Evolutionary conservation across 2,888 invertebrate species (phyloP).

Genomic region (Melinaea marsaeus): DNA sequence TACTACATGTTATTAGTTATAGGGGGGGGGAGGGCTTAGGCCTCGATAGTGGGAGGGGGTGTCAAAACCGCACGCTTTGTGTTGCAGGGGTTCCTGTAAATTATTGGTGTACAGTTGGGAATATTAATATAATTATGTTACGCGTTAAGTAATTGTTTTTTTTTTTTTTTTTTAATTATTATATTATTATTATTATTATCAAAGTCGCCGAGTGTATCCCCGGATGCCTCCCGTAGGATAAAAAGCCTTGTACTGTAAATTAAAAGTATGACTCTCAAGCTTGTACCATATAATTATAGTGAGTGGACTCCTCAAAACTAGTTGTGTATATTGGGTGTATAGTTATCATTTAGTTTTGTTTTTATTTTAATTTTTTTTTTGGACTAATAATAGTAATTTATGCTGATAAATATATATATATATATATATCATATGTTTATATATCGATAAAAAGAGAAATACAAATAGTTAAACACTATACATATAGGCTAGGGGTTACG

Average conservation of each 20-base stretch:
- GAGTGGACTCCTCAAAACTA: slow-evolving; percentile 62
- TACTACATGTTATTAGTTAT: slow-evolving; percentile 38
- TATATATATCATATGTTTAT: slow-evolving; percentile 58
- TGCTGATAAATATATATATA: slow-evolving; percentile 59
- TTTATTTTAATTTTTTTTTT: slow-evolving; percentile 53
- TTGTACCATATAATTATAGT: slow-evolving; percentile 69
- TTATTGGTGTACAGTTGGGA: slow-evolving; percentile 73
- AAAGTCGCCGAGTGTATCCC: slow-evolving; percentile 42
- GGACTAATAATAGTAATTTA: slow-evolving; percentile 76
- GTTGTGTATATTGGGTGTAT: slow-evolving; percentile 77
- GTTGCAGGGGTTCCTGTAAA: slow-evolving; percentile 55
- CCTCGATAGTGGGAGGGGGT: slow-evolving; percentile 39
- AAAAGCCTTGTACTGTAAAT: slow-evolving; percentile 71
- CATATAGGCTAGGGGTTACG: slow-evolving; percentile 74
- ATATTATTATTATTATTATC: slow-evolving; percentile 26
- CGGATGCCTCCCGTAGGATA: slow-evolving; percentile 52
- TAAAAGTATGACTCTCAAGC: slow-evolving; percentile 57
- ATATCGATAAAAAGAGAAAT: slow-evolving; percentile 67
- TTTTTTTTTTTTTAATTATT: slow-evolving; percentile 45
- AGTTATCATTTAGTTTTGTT: slow-evolving; percentile 62
- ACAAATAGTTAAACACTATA: slow-evolving; percentile 76
- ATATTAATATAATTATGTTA: slow-evolving; percentile 75
- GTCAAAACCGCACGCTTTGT: slow-evolving; percentile 32
- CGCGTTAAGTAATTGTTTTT: slow-evolving; percentile 61
- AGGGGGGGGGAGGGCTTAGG: slow-evolving; percentile 33